Evolutionary conservation across 1,140 invertebrate genomes (phyloP).

Genomic region (Mylabris phalerata): DNA sequence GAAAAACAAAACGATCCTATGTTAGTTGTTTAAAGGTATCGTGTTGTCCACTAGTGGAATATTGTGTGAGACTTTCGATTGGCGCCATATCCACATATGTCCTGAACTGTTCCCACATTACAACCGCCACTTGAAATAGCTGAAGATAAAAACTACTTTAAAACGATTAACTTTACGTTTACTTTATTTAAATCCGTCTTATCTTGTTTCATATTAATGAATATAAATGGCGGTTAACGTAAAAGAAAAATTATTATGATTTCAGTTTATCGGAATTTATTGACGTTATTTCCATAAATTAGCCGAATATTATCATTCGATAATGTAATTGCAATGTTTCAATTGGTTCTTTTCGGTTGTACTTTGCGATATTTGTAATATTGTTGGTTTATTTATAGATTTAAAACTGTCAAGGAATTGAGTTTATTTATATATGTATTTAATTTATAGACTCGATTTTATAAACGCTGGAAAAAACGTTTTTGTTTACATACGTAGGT

Average conservation of each 20-base stretch:
- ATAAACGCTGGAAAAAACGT: conserved; percentile 4
- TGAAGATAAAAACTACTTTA: conserved; percentile 27
- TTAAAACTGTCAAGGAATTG: conserved; percentile 2
- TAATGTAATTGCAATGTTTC: background rate
- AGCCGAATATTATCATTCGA: background rate
- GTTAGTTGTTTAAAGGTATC: too few species aligned
- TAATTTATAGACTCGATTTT: conserved; percentile 8
- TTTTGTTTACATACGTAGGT: conserved; percentile 5
- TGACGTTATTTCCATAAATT: conserved; percentile 4
- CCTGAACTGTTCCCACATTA: conserved; percentile 27
- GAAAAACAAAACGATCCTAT: too few species aligned
- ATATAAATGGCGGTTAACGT: background rate
- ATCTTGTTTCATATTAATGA: conserved; percentile 15
- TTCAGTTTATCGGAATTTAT: background rate
- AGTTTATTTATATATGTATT: conserved; percentile 5
- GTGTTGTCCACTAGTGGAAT: conserved; percentile 10
- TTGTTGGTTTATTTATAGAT: background rate
- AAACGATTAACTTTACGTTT: conserved; percentile 15
- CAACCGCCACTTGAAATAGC: conserved; percentile 25
- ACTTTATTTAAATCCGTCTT: conserved; percentile 11
- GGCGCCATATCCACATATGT: conserved; percentile 25
- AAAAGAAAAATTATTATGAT: background rate
- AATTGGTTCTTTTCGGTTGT: background rate
- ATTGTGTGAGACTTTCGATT: conserved; percentile 3
- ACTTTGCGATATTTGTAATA: background rate